Evolutionary conservation across 1,140 invertebrate species (phyloP).

Genomic region (Lasioglossum albipes): DNA sequence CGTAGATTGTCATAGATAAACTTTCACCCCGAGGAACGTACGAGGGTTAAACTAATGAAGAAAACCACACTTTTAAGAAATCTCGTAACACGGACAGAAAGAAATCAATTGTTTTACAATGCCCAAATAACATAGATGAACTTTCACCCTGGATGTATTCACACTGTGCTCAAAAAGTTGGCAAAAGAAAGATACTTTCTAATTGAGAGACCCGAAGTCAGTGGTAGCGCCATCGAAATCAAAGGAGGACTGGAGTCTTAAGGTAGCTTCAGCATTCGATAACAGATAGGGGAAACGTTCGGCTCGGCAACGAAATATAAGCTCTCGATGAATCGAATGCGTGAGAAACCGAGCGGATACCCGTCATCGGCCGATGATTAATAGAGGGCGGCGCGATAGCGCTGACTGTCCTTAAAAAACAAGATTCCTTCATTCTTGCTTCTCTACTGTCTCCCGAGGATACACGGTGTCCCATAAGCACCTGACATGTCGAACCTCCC

Average conservation of each 20-base stretch:
- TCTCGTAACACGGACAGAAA: no score
- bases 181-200: no score
- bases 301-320: constrained; percentile 38
- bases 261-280: constrained; percentile 47
- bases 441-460: constrained; percentile 24
- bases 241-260: constrained; percentile 25
- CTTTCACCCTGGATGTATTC: no score
- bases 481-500: constrained; percentile 51
- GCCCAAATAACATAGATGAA: no score
- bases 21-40: no score
- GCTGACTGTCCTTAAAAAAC: constrained; percentile 53
- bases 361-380: constrained; percentile 65
- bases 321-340: constrained; percentile 50
- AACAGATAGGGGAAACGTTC: constrained; percentile 34
- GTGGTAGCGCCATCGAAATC: constrained; percentile 44
- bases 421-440: constrained; percentile 42
- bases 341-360: constrained; percentile 58
- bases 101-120: no score
- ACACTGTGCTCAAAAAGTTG: no score
- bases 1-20: no score
- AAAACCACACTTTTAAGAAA: no score
- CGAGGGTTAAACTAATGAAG: no score
- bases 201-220: no score
- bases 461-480: constrained; percentile 63
- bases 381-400: constrained; percentile 62